Evolutionary conservation across 1,140 invertebrate genomes (phyloP).

Genomic region (Nylanderia fulva): DNA sequence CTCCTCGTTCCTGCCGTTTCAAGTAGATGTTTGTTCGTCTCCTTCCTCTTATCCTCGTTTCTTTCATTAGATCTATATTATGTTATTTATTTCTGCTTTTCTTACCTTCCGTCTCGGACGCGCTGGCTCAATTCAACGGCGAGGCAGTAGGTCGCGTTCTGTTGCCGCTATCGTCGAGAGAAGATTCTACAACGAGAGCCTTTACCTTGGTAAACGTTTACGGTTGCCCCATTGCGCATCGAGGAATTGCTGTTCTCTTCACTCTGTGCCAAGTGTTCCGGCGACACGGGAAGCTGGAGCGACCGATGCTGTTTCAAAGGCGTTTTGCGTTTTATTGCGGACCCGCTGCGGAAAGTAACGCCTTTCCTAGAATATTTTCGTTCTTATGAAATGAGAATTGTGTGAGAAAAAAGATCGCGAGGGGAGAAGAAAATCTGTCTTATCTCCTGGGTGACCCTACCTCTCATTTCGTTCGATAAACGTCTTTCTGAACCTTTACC

Average conservation of each 20-base stretch:
- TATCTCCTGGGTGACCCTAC: conserved; percentile 17
- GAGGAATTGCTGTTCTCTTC: conserved; percentile 65
- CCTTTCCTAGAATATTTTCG: conserved; percentile 62
- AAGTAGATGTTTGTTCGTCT: neutral
- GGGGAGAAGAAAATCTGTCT: conserved; percentile 18
- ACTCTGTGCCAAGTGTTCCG: conserved; percentile 65
- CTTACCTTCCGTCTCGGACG: conserved; percentile 27
- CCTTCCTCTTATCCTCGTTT: conserved; percentile 9
- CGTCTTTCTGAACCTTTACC: conserved; percentile 8
- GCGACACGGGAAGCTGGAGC: conserved; percentile 11
- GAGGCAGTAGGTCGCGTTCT: conserved; percentile 45
- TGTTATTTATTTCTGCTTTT: conserved; percentile 50
- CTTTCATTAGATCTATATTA: conserved; percentile 47
- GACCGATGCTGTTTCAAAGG: conserved; percentile 63
- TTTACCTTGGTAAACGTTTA: conserved; percentile 71
- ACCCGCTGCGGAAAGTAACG: conserved; percentile 64
- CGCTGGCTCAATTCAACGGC: conserved; percentile 14
- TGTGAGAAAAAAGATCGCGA: conserved; percentile 60
- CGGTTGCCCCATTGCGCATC: conserved; percentile 64
- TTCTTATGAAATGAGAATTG: conserved; percentile 64
- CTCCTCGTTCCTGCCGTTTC: neutral
- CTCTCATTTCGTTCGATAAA: conserved; percentile 45
- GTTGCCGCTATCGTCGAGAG: conserved; percentile 47
- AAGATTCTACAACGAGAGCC: conserved; percentile 66
- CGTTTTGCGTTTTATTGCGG: conserved; percentile 35